Base-by-base conservation (phyloP, 1,140 invertebrate genomes). In the Trichoplusia ni region DNA sequence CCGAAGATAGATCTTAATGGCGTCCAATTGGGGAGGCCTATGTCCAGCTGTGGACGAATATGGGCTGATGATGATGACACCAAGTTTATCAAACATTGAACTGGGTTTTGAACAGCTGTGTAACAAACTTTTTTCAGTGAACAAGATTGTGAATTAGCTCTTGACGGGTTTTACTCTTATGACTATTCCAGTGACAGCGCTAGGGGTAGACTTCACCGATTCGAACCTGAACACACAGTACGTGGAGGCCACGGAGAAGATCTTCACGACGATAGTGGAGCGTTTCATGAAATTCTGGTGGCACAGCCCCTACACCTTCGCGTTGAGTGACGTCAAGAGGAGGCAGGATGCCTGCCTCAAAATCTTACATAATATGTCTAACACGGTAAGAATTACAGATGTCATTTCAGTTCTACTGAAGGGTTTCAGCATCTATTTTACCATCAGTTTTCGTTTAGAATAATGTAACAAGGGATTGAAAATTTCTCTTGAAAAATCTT, bases 201-300 rank as follows among this genome's bases (percentile, higher is more conserved):
- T 88, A 18, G 82, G 85, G 19, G 77, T 86, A 7, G 81, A 85
- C 51, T 86, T 85, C 56, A 76, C 64, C n/a, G 83, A 86, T 38
- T 75, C 60, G 1, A 56, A 81, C 7, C 62, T 83, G 0, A 85
- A 83, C 46, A 81, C 64, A 14, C 44, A 77, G 21, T 87, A 87
- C 51, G 74, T 85, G 38, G 64, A 69, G 7, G 83, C 82, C 0
- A 68, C 77, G 0, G 82, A 87, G 35, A 42, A 77, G 46, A 80
- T 87, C 37, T 75, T 85, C 23, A 81, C 81, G 19, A 68, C 79
- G 0, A 44, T 84, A 4, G 82, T 83, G 51, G 81, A 85, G 18
- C 71, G 85, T 13, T 82, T 88, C 68, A 81, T 81, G 67, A 82
- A 81, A 64, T 77, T 86, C 51, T 86, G 79, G 78, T 69, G 78